Conservation (phyloP, 2,888 invertebrate species). For the Cryptus armator region DNA sequence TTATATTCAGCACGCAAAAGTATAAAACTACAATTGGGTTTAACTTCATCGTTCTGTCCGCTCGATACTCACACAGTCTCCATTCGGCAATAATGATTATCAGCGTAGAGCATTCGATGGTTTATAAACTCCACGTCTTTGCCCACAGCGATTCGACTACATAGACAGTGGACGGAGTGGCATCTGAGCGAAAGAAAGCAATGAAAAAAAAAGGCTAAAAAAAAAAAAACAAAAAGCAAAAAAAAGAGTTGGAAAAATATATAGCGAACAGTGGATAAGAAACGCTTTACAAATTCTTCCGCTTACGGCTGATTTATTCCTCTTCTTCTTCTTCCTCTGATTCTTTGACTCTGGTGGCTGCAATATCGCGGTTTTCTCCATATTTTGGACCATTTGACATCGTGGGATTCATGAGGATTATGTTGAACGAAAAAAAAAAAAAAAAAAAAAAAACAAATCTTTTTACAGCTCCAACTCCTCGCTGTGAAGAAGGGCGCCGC, state of each 20-base stretch:
- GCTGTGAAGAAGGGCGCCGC: slow-evolving; percentile 83
- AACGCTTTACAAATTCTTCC: not conserved
- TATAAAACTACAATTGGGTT: too few species aligned
- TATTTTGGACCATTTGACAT: not conserved
- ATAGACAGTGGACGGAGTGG: slow-evolving; percentile 84
- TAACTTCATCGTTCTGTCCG: too few species aligned
- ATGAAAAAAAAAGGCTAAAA: slow-evolving; percentile 35
- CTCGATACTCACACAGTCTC: too few species aligned
- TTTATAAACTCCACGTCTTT: slow-evolving; percentile 71
- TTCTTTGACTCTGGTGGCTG: too few species aligned
- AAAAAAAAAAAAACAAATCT: slow-evolving; percentile 68
- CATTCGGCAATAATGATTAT: not conserved
- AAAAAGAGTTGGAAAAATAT: slow-evolving; percentile 50
- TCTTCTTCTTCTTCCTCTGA: slow-evolving; percentile 21
- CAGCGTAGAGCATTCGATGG: not conserved
- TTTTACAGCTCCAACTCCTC: slow-evolving; percentile 85
- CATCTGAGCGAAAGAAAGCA: slow-evolving; percentile 75
- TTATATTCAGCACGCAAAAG: too few species aligned
- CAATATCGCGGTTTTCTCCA: too few species aligned
- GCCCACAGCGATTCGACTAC: slow-evolving; percentile 84
- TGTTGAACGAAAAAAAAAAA: slow-evolving; percentile 50
- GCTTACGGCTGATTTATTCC: not conserved
- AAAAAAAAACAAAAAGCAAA: slow-evolving; percentile 49
- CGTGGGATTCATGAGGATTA: slow-evolving; percentile 34
- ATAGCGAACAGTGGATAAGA: slow-evolving; percentile 3